Evolutionary conservation across 2,888 invertebrate species (phyloP).

Genomic region (Rhogogaster chlorosoma): DNA sequence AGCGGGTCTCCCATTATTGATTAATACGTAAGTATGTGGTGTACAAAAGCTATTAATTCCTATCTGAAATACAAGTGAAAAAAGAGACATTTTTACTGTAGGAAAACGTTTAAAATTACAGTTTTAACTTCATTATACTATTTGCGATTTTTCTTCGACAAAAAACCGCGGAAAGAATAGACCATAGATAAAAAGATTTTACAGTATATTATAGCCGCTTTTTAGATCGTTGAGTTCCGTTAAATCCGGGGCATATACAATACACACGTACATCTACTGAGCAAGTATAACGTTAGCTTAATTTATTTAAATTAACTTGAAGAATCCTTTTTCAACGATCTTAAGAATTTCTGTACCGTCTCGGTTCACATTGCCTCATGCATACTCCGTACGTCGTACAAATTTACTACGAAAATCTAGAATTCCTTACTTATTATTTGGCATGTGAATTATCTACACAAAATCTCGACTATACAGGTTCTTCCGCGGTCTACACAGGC

Average conservation of each 20-base stretch:
- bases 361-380: neutral
- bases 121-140: neutral
- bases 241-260: neutral
- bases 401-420: neutral
- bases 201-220: neutral
- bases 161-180: neutral
- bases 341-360: neutral
- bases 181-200: neutral
- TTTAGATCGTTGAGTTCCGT: neutral
- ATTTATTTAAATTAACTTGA: conserved; percentile 28
- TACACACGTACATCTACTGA: neutral
- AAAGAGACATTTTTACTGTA: neutral
- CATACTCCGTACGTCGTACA: neutral
- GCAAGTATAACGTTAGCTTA: neutral
- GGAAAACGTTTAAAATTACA: neutral
- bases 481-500: neutral
- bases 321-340: conserved; percentile 29
- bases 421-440: neutral
- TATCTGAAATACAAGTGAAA: neutral
- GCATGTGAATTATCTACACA: neutral
- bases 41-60: neutral
- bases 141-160: neutral
- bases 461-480: neutral
- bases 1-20: neutral
- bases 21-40: neutral